Evolutionary conservation across 2,888 invertebrate species (phyloP).

Genomic region (Suillia variegata): DNA sequence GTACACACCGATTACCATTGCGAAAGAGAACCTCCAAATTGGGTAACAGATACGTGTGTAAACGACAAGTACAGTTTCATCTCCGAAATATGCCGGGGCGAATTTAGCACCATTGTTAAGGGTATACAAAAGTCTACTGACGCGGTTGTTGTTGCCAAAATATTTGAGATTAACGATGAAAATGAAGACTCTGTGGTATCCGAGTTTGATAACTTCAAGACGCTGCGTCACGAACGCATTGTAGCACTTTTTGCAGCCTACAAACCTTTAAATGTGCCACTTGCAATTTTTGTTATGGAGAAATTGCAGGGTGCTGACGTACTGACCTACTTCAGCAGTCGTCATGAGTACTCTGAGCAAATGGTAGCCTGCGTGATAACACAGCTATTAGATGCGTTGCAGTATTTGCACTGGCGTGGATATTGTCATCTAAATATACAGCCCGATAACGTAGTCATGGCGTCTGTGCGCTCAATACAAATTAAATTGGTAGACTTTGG

Average conservation of each 20-base stretch:
- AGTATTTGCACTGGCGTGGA: slow-evolving; percentile 94
- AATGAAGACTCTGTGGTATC: slow-evolving; percentile 71
- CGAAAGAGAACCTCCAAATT: slow-evolving; percentile 76
- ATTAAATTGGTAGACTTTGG: slow-evolving; percentile 94
- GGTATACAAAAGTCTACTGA: slow-evolving; percentile 78
- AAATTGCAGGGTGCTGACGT: slow-evolving; percentile 91
- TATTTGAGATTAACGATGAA: slow-evolving; percentile 72
- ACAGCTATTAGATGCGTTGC: slow-evolving; percentile 87
- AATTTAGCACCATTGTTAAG: slow-evolving; percentile 85
- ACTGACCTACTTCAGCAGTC: slow-evolving; percentile 83
- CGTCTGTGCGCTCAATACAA: slow-evolving; percentile 80
- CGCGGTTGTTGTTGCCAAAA: slow-evolving; percentile 81
- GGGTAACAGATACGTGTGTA: slow-evolving; percentile 71
- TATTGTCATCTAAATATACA: slow-evolving; percentile 88
- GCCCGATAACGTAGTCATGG: slow-evolving; percentile 94
- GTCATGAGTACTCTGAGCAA: slow-evolving; percentile 92
- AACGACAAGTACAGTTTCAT: slow-evolving; percentile 83
- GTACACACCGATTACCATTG: slow-evolving; percentile 74
- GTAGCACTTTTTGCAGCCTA: slow-evolving; percentile 76
- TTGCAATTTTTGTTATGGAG: slow-evolving; percentile 77
- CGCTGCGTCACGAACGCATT: slow-evolving; percentile 87
- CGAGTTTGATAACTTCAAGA: slow-evolving; percentile 84
- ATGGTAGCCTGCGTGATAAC: slow-evolving; percentile 84
- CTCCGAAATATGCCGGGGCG: slow-evolving; percentile 83
- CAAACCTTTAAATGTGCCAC: slow-evolving; percentile 70